Base-by-base conservation (phyloP, 2,888 invertebrate species). In the Pogonocherus hispidulus region DNA sequence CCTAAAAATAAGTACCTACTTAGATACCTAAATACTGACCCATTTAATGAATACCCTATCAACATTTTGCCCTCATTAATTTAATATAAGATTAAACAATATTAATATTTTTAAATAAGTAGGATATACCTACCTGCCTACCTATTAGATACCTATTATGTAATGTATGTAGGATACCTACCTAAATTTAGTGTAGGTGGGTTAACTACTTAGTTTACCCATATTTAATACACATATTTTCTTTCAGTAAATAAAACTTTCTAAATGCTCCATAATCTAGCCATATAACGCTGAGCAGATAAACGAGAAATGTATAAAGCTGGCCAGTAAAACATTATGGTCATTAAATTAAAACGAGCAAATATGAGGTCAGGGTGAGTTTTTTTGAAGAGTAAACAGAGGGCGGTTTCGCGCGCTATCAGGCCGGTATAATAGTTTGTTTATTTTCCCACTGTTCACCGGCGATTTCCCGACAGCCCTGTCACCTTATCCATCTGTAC, bases 351-450 rank as follows among this genome's bases (percentile, higher is more conserved):
- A 66, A 57, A 56, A 66, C 35, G 47, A 47, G 59, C 52, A 51
- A 66, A 56, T 60, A 46, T 37, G 52, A 60, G 67, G 67, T 71
- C 66, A 71, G 49, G 67, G 59, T 69, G 68, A 66, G 70, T 70
- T 75, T 75, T 73, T 75, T 72, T 63, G 46, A 67, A 63, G 66
- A 46, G 72, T 75, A 79, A 80, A 78, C 77, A 82, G 82, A 83
- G 84, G 84, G 84, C 83, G 82, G 81, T 82, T 81, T 80, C 78
- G 82, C 80, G 81, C 81, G 80, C 81, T 81, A 80, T 79, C 79
- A 78, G 78, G 83, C 83, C 84, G 83, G 83, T 84, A 84, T 83
- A 83, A 84, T 84, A 84, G 84, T 83, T 84, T 84, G 84, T 84
- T 84, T 84, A 84, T 84, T 84, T 84, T 84, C 84, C 84, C 84